Evolutionary conservation across 2,113 vertebrate species (phyloP), one percentile per base, ranked within the genome.

Genomic region (Plotosus lineatus): DNA sequence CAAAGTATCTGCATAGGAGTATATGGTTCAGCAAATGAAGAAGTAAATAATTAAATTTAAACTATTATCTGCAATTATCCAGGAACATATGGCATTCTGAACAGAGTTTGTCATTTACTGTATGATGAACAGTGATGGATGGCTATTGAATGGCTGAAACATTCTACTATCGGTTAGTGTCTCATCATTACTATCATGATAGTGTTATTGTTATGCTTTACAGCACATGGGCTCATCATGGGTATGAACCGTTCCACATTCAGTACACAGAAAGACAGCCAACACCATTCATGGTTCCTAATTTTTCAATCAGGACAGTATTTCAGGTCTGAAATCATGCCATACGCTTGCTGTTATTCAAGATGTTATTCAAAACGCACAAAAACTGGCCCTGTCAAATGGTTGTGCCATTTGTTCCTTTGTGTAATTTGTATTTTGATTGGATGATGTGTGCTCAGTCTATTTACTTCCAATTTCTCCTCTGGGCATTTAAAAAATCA

Each of bases 371-470:
- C 42, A 48, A 48, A 28, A n/a, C 65, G 26, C 68, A 31, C n/a
- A 9, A 9, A 71, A 68, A 26, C 14, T 23, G 66, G 14, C 8
- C 28, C 12, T 28, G 4, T 69, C 42, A 44, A 42, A 46, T 46
- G 66, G 5, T 69, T 19, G n/a, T 46, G 40, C 40, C 42, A 46
- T 46, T 69, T 69, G 66, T 46, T n/a, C n/a, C 40, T 46, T 69
- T 46, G 42, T 28, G 21, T 66, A 66, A 69, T 28, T 28, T 69
- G 42, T 69, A 17, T n/a, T 69, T 69, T 69, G 40, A 69, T 69
- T 46, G 12, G 40, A 46, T 69, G n/a, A 46, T 69, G 66, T 69
- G 40, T 46, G n/a, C 42, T 28, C 42, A 46, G 40, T 26, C 40
- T 46, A 28, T 46, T 69, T 69, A 15, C 66, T 46, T 69, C 14